phyloP scores from a whole-genome alignment of 2,113 vertebrate species.

The Zeus faber region DNA sequence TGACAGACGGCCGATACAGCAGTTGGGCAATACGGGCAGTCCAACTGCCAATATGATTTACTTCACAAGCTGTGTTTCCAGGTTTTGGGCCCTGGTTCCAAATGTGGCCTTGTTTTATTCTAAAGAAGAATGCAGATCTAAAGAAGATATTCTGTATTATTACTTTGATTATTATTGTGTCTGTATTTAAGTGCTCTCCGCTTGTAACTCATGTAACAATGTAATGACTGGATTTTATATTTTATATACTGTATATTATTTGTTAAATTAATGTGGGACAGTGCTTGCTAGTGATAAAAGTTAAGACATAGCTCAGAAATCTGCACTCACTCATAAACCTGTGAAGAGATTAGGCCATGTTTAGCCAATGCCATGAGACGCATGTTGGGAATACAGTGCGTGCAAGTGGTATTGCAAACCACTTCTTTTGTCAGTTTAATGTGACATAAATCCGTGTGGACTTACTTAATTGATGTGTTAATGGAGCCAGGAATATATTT shows the following conservation, averaged over 20 bases:
- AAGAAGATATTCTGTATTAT: too few relatives aligned
- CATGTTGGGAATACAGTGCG: background rate
- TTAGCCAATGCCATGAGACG: slow-evolving; percentile 1
- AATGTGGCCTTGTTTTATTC: slow-evolving; percentile 6
- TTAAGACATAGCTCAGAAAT: slow-evolving; percentile 25
- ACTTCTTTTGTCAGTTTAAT: slow-evolving; percentile 5
- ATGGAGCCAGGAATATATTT: slow-evolving; percentile 16
- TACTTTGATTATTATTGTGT: too few relatives aligned
- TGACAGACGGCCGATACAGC: slow-evolving; percentile 23
- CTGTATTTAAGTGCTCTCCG: too few relatives aligned
- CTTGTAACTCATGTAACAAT: too few relatives aligned
- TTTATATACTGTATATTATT: too few relatives aligned
- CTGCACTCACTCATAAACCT: slow-evolving; percentile 18
- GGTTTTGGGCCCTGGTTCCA: slow-evolving; percentile 16
- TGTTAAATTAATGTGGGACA: slow-evolving; percentile 8
- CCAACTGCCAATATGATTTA: slow-evolving; percentile 18
- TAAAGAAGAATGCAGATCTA: too few relatives aligned
- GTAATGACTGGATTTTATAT: too few relatives aligned
- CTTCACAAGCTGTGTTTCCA: slow-evolving; percentile 31
- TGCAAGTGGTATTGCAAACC: background rate
- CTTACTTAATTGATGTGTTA: slow-evolving; percentile 15
- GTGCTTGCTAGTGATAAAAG: slow-evolving; percentile 22
- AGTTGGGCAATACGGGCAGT: too few relatives aligned
- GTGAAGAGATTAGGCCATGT: background rate
- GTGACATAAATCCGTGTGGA: background rate